phyloP scores from a whole-genome alignment of 1,140 invertebrate genomes.

The Drosophila pseudoananassae region DNA sequence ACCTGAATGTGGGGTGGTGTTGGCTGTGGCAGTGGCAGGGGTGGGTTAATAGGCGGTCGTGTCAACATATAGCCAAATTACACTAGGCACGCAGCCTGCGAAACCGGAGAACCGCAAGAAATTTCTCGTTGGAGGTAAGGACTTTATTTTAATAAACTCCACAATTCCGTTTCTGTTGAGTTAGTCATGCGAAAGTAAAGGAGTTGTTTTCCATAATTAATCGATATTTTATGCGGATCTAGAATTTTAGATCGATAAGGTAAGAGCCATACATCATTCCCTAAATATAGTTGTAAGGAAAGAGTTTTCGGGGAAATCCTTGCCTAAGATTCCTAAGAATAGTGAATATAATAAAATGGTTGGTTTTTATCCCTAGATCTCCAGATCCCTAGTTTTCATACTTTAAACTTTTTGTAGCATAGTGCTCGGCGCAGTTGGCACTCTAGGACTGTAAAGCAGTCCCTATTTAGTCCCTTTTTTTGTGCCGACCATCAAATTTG shows the following conservation, averaged over 20 bases:
- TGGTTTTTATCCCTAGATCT: no score
- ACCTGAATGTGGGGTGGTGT: conserved; percentile 11
- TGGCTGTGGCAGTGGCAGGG: background rate
- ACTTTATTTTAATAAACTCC: conserved; percentile 37
- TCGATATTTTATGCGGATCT: conserved; percentile 18
- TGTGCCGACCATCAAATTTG: conserved; percentile 40
- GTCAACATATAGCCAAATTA: conserved; percentile 76
- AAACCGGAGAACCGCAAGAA: conserved; percentile 26
- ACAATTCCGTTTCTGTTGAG: conserved; percentile 17
- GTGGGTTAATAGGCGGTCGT: conserved; percentile 41
- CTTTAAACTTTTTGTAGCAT: conserved; percentile 10
- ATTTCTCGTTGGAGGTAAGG: conserved; percentile 13
- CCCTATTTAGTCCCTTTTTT: conserved; percentile 33
- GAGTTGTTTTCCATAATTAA: conserved; percentile 6
- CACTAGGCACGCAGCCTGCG: conserved; percentile 47
- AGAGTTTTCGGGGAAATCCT: background rate
- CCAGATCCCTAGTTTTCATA: no score
- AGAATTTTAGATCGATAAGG: background rate
- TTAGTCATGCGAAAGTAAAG: conserved; percentile 26
- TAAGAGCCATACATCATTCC: background rate
- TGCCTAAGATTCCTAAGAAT: background rate
- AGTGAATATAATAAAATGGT: background rate
- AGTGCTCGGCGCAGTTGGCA: conserved; percentile 26
- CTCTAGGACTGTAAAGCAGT: background rate
- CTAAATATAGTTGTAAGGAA: background rate